Conservation (phyloP, 2,113 vertebrate genomes). For the Corythoichthys haematopterus region DNA sequence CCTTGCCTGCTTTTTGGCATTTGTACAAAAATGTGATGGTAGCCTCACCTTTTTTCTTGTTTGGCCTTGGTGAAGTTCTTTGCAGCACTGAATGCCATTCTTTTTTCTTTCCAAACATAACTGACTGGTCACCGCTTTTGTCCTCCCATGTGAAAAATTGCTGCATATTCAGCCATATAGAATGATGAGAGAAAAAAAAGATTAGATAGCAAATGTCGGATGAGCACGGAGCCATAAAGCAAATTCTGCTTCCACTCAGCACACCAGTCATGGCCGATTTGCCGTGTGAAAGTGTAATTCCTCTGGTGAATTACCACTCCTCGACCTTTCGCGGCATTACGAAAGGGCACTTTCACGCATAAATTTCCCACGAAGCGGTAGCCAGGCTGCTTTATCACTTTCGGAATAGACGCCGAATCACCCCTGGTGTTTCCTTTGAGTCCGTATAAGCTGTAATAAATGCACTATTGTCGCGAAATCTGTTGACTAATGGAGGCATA, state of each 20-base stretch:
- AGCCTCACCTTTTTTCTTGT: not conserved
- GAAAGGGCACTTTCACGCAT: conserved; percentile 50
- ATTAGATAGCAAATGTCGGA: conserved; percentile 37
- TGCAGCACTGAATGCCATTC: not conserved
- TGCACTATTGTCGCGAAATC: not conserved
- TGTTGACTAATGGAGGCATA: conserved; percentile 1
- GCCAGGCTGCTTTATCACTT: conserved; percentile 22
- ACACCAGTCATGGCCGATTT: conserved; percentile 22
- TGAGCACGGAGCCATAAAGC: conserved; percentile 40
- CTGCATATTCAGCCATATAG: conserved; percentile 20
- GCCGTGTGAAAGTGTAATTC: conserved; percentile 30
- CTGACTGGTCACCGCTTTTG: not conserved
- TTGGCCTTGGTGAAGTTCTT: not conserved
- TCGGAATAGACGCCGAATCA: conserved; percentile 20
- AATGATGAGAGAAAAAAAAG: not conserved
- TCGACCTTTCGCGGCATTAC: conserved; percentile 55
- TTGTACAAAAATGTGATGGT: not conserved
- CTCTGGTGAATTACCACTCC: conserved; percentile 44
- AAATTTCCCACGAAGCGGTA: conserved; percentile 29
- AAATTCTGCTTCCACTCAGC: conserved; percentile 19
- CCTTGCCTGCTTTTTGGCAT: no score
- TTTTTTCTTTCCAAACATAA: not conserved
- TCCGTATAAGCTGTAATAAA: not conserved
- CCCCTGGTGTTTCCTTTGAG: conserved; percentile 6
- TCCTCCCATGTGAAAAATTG: conserved; percentile 21